phyloP scores from a whole-genome alignment of 2,888 invertebrate species.

The Euzetes globulus region DNA sequence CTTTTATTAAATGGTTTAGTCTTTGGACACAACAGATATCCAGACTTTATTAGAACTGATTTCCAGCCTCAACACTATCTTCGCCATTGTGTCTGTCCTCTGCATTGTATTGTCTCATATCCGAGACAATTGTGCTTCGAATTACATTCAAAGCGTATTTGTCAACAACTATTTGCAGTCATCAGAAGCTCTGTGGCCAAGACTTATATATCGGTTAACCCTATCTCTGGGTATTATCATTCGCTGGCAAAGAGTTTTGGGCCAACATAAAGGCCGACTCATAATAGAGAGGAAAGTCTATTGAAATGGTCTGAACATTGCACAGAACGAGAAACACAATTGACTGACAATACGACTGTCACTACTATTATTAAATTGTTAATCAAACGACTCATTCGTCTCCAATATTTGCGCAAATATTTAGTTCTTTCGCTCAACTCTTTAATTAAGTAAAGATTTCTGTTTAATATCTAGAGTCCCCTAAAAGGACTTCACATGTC shows the following conservation, averaged over 20 bases:
- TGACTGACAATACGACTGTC: neutral
- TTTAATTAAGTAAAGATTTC: conserved; percentile 21
- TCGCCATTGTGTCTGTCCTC: neutral
- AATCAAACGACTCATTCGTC: conserved; percentile 22
- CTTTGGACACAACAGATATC: neutral
- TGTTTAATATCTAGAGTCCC: neutral
- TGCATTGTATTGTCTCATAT: neutral
- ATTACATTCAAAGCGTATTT: conserved; percentile 19
- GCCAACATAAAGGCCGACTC: neutral
- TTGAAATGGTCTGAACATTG: conserved; percentile 11
- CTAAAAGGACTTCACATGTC: neutral
- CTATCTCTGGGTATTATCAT: conserved; percentile 12
- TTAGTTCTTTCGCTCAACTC: neutral
- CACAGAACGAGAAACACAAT: neutral
- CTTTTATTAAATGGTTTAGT: conserved; percentile 6
- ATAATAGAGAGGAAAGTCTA: neutral
- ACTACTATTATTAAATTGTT: neutral
- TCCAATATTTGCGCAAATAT: conserved; percentile 16
- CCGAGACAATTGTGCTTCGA: neutral
- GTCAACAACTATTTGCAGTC: conserved; percentile 22
- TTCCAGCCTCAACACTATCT: neutral
- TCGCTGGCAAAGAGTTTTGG: neutral
- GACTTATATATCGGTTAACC: conserved; percentile 18
- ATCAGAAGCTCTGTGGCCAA: neutral
- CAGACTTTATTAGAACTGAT: neutral